Conservation (phyloP, 2,888 invertebrate genomes). For the Athripsodes cinereus region DNA sequence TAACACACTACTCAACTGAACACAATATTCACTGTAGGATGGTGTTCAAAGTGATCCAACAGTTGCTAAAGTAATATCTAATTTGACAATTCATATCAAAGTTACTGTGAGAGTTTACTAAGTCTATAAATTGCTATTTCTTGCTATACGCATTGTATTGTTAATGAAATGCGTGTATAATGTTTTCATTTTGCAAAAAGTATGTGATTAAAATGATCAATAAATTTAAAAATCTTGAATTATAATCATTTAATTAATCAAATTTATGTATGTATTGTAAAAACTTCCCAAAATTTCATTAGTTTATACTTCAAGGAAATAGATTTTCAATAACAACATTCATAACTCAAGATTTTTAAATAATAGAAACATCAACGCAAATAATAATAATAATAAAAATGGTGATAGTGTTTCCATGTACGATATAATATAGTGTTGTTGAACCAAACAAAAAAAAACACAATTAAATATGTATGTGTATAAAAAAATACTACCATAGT, state of each 20-base stretch:
- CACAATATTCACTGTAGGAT: too few relatives aligned
- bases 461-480: constrained; percentile 5
- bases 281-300: too few relatives aligned
- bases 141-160: constrained; percentile 14
- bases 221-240: constrained; percentile 1
- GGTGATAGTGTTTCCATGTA: constrained; percentile 3
- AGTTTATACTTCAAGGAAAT: too few relatives aligned
- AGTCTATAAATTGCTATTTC: constrained; percentile 11
- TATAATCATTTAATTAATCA: too few relatives aligned
- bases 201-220: background rate
- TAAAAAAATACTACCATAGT: background rate
- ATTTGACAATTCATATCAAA: too few relatives aligned
- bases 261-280: too few relatives aligned
- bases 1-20: too few relatives aligned
- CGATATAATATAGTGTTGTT: background rate
- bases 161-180: constrained; percentile 19
- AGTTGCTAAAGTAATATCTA: too few relatives aligned
- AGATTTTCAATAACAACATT: background rate
- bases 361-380: background rate
- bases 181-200: background rate
- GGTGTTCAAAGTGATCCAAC: too few relatives aligned
- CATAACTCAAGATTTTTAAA: constrained; percentile 1
- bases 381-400: background rate
- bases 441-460: background rate
- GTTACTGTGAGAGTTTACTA: too few relatives aligned